A percentile compares a stretch with the other conserved stretches of the same genome.
Evolutionary conservation across 2,888 invertebrate species (phyloP).

Genomic region (Agonopterix arenella): DNA sequence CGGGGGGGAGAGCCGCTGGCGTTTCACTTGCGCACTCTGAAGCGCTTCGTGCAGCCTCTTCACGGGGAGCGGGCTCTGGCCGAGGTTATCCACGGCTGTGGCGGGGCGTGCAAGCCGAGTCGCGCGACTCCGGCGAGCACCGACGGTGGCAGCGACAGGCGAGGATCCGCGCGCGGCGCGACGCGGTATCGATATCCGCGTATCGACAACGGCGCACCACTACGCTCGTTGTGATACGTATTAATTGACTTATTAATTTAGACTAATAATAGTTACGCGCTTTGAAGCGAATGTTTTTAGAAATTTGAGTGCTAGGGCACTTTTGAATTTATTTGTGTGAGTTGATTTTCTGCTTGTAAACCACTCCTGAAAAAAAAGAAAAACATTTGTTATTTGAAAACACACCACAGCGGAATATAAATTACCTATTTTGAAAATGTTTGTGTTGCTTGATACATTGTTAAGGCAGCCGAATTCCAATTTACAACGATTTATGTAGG

Average conservation of each 20-base stretch:
- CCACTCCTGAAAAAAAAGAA: constrained; percentile 61
- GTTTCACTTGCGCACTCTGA: constrained; percentile 77
- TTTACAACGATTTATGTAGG: too few species aligned
- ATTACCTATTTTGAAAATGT: not conserved
- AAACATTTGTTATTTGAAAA: constrained; percentile 8
- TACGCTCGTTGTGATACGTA: constrained; percentile 36
- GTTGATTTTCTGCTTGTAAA: constrained; percentile 33
- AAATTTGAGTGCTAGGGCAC: constrained; percentile 48
- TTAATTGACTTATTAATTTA: constrained; percentile 42
- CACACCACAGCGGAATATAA: too few species aligned
- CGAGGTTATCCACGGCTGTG: constrained; percentile 76
- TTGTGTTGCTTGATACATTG: not conserved
- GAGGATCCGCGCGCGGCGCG: constrained; percentile 59
- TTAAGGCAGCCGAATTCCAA: not conserved
- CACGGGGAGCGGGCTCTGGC: constrained; percentile 74
- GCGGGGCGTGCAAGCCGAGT: constrained; percentile 74
- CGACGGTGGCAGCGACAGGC: constrained; percentile 60
- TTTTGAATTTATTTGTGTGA: constrained; percentile 47
- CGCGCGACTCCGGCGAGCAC: constrained; percentile 75
- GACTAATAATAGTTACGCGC: constrained; percentile 32
- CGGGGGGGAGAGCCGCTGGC: constrained; percentile 78
- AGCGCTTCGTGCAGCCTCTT: constrained; percentile 79
- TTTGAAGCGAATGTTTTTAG: constrained; percentile 37
- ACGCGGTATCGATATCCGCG: constrained; percentile 52
- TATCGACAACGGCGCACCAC: constrained; percentile 48